A percentile compares a stretch with the other conserved stretches of the same genome.
These are phyloP conservation scores for Phalacrocorax aristotelis DNA, from an alignment of 2,113 vertebrate genomes.

Conservation along the genomic window DNA sequence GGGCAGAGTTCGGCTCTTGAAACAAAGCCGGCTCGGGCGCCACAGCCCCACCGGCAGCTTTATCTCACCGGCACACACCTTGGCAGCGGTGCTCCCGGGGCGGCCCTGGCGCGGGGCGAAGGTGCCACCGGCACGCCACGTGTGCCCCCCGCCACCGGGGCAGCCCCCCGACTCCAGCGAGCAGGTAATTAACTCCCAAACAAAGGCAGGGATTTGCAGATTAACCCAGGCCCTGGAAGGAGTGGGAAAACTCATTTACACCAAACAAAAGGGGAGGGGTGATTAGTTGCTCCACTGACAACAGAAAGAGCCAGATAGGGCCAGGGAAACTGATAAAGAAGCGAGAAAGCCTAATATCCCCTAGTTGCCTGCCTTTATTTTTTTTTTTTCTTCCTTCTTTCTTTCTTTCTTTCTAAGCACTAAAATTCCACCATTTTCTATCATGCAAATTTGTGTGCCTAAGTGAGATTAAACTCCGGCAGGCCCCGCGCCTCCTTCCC, in stretches of 20 bases:
- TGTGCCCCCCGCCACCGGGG: background rate
- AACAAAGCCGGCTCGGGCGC: background rate
- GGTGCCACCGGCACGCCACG: background rate
- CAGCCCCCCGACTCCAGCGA: background rate
- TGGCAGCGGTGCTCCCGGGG: background rate
- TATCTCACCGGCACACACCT: background rate
- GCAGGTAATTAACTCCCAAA: constrained; percentile 78
- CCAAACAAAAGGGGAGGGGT: constrained; percentile 74
- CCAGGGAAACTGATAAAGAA: constrained; percentile 60
- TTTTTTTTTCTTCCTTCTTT: background rate
- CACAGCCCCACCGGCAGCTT: background rate
- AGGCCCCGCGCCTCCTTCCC: background rate
- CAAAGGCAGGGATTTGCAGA: constrained; percentile 78
- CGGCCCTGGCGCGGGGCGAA: background rate
- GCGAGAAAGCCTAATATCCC: constrained; percentile 47
- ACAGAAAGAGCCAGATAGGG: constrained; percentile 55
- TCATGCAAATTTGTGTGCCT: constrained; percentile 59
- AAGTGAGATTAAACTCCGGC: constrained; percentile 59
- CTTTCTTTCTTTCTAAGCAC: constrained; percentile 7
- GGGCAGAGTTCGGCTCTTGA: background rate
- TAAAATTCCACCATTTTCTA: constrained; percentile 51
- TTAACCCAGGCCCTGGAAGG: constrained; percentile 65
- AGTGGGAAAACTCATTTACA: constrained; percentile 76
- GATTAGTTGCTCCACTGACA: constrained; percentile 70
- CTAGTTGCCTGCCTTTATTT: background rate